Base-by-base conservation (phyloP, 2,113 vertebrate genomes). In the Gadus macrocephalus region DNA sequence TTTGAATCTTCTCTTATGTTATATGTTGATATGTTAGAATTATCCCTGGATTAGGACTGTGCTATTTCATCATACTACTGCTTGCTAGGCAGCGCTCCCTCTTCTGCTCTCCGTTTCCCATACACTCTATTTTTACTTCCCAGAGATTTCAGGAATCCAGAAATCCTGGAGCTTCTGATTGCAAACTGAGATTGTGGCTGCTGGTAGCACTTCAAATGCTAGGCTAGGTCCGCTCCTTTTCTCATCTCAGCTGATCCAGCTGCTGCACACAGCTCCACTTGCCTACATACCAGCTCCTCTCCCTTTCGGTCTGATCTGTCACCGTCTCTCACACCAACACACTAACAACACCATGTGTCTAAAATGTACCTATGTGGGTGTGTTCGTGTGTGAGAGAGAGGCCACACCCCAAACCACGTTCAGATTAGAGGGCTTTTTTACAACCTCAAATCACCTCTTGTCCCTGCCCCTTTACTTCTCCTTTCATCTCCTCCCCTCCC, bases 391-490 rank as follows among this genome's bases (percentile, higher is more conserved):
- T 63, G n/a, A 76, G 73, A 19, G 64, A 11, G 42, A 53, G 79
- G 84, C 88, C 90, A 88, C 90, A 85, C 90, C 90, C 88, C 85
- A 38, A 77, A 70, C 49, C 81, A 87, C 77, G 75, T 56, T 83
- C 88, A 88, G 84, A 90, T 92, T 90, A 90, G 83, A 91, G 88
- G 83, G 35, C 38, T 14, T n/a, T 22, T n/a, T 17, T 19, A 53
- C 15, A 66, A 66, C 38, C 38, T n/a, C 19, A n/a, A 49, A 42
- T 53, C 49, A 66, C 65, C 28, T 66, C 38, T 53, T 17, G 66
- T 70, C 25, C 5, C 35, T 42, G 16, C 17, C 5, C 31, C 12
- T n/a, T 53, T 71, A 42, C 67, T 31, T 42, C 28, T 20, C 19
- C 4, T 19, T 59, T 35, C 67, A 72, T 16, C 4, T 60, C 62